phyloP scores from a whole-genome alignment of 1,140 invertebrate genomes.

The Micrasema minimum region DNA sequence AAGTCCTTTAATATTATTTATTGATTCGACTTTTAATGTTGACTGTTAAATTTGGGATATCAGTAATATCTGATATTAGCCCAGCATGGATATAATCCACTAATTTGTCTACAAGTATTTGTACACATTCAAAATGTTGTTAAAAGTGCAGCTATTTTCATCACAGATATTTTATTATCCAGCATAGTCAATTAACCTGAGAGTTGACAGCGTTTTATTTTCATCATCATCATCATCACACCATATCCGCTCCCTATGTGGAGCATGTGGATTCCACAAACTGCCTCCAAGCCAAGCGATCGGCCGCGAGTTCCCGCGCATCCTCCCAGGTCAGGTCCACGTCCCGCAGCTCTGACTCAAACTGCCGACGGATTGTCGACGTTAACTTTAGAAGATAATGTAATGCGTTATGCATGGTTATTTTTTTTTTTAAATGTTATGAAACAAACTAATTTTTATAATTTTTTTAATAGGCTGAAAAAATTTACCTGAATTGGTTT shows the following conservation, averaged over 20 bases:
- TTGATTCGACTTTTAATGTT: background rate
- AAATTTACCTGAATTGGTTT: background rate
- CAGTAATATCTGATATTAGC: too few relatives aligned
- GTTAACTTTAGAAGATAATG: background rate
- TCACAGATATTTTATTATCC: background rate
- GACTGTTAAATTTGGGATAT: background rate
- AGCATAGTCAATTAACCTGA: background rate
- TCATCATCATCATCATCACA: background rate
- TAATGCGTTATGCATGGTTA: background rate
- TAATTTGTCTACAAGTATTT: too few relatives aligned
- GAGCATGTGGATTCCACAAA: too few relatives aligned
- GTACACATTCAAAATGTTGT: too few relatives aligned
- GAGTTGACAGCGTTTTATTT: background rate
- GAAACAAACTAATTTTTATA: too few relatives aligned
- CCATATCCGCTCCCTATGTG: too few relatives aligned
- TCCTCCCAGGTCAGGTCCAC: too few relatives aligned
- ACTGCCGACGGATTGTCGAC: too few relatives aligned
- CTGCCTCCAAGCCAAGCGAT: too few relatives aligned
- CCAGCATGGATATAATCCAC: too few relatives aligned
- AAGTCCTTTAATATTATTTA: background rate
- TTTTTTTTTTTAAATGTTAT: background rate
- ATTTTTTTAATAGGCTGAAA: background rate
- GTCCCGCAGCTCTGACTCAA: too few relatives aligned
- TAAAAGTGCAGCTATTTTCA: conserved; percentile 6
- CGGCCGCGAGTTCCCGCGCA: too few relatives aligned